phyloP scores from a whole-genome alignment of 2,888 invertebrate genomes.

The Chaetogeoica ovagalla region DNA sequence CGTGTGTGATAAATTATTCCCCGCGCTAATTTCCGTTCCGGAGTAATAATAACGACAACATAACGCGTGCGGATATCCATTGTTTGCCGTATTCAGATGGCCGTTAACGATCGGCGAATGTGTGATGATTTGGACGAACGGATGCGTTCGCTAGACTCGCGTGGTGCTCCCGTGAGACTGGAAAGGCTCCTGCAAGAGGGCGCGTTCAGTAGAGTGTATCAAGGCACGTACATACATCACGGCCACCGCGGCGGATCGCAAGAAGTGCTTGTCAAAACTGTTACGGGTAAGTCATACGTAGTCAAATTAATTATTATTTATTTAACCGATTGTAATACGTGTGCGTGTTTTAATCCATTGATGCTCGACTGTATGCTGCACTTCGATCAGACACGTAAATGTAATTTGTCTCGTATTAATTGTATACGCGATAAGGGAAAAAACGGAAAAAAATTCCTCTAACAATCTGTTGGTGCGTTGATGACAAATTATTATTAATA shows the following conservation, averaged over 20 bases:
- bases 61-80: background rate
- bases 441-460: too few species aligned
- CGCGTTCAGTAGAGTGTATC: constrained; percentile 83
- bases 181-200: constrained; percentile 70
- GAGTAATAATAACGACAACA: background rate
- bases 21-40: background rate
- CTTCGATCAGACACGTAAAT: too few species aligned
- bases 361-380: too few species aligned
- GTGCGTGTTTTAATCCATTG: too few species aligned
- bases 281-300: constrained; percentile 68
- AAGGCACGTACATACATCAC: constrained; percentile 66
- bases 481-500: background rate
- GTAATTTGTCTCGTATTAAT: too few species aligned
- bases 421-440: too few species aligned
- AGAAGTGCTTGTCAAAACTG: constrained; percentile 84
- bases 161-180: constrained; percentile 45
- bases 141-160: constrained; percentile 48
- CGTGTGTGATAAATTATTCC: constrained; percentile 38
- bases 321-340: too few species aligned
- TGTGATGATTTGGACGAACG: constrained; percentile 52
- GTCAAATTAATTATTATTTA: too few species aligned
- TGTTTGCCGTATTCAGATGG: constrained; percentile 31
- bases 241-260: constrained; percentile 67
- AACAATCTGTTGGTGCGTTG: too few species aligned
- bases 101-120: constrained; percentile 41